phyloP scores from a whole-genome alignment of 2,888 invertebrate genomes.

The Eumerus sabulonum region DNA sequence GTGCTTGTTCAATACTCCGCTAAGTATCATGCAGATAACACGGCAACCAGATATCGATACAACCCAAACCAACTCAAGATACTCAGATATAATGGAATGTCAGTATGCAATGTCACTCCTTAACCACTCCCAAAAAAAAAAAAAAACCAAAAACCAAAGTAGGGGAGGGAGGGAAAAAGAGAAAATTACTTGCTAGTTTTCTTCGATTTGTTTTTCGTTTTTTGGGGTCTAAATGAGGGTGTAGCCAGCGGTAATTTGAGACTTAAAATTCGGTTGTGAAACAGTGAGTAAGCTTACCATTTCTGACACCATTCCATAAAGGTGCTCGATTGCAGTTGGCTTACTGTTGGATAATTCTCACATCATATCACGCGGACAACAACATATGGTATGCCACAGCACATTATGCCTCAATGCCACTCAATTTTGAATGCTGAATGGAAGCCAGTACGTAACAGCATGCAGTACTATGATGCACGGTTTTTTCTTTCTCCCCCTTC shows the following conservation, averaged over 20 bases:
- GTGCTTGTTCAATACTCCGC: slow-evolving; percentile 19
- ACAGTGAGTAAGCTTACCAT: slow-evolving; percentile 32
- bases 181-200: slow-evolving; percentile 8
- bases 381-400: not conserved
- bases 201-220: slow-evolving; percentile 37
- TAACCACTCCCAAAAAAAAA: slow-evolving; percentile 45
- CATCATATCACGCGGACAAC: not conserved
- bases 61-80: not conserved
- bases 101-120: slow-evolving; percentile 36
- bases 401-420: not conserved
- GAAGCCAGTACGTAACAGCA: slow-evolving; percentile 22
- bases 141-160: not conserved
- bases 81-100: slow-evolving; percentile 48
- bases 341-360: slow-evolving; percentile 1
- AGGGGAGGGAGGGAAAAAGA: no score
- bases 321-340: slow-evolving; percentile 29
- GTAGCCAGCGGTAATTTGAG: slow-evolving; percentile 45
- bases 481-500: slow-evolving; percentile 12
- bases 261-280: slow-evolving; percentile 55
- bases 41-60: slow-evolving; percentile 6
- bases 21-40: slow-evolving; percentile 5
- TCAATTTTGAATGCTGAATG: no score
- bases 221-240: slow-evolving; percentile 34
- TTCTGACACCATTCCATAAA: slow-evolving; percentile 54
- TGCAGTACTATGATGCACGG: slow-evolving; percentile 29